Evolutionary conservation across 2,113 vertebrate species (phyloP), one percentile per base, ranked within the genome.

Genomic region (Antechinus stuartii): DNA sequence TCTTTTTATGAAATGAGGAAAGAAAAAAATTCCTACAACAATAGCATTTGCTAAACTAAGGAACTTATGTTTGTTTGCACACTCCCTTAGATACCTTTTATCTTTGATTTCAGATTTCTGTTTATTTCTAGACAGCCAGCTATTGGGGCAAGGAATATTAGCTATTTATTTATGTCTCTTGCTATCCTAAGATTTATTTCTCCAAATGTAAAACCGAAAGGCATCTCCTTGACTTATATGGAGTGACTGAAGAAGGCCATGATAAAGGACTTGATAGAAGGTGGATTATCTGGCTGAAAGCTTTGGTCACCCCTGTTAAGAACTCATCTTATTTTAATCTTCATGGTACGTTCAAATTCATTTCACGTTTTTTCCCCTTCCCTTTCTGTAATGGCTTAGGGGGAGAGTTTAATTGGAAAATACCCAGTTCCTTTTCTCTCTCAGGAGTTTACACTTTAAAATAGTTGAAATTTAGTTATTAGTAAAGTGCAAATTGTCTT

Each of bases 381-480:
- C 68, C 19, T 84, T 84, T 42, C 68, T 84, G 50, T 96, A 96
- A 96, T 55, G 23, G 90, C 55, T 96, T 95, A n/a, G 56, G 47
- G 47, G 92, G 95, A 92, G 76, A 90, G 50, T 96, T 98, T 97
- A 96, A 96, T 54, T 97, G 91, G 95, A 95, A 97, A 98, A 94
- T 97, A 93, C 46, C 54, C 96, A 90, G 89, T 95, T 95, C 89
- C 24, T n/a, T 95, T 96, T 96, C 95, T 61, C 95, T 97, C 93
- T 95, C 50, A 96, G 94, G 92, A 57, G 94, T 12, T 95, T 90
- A 90, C 95, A 94, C 91, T 98, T 98, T 96, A 90, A 97, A 96
- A 97, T 54, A 54, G 52, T 27, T 90, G 94, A 96, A 96, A 97
- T 97, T 96, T 97, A 30, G n/a, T 97, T 96, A 90, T 96, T 93